Conservation (phyloP, 2,113 vertebrate species). For the Fregetta grallaria region DNA sequence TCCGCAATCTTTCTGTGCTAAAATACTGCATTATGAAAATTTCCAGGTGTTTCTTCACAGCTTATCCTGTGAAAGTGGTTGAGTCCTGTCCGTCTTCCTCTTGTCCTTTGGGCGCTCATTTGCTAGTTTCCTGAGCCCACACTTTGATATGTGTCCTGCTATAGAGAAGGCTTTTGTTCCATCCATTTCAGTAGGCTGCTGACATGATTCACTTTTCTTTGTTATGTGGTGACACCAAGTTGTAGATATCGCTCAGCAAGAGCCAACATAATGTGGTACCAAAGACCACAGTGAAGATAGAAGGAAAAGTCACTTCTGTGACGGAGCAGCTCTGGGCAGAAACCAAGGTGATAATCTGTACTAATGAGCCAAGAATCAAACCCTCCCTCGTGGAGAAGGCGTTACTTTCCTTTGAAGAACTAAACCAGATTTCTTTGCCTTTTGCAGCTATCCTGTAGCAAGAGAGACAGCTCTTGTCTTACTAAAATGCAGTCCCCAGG, state of each 20-base stretch:
- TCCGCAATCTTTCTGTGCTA: neutral
- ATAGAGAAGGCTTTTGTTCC: neutral
- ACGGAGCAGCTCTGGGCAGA: neutral
- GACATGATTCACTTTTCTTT: neutral
- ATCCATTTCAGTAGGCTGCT: neutral
- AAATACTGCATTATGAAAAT: neutral
- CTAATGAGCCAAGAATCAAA: neutral
- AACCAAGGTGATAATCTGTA: neutral
- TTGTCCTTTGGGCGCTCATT: neutral
- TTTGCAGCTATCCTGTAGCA: neutral
- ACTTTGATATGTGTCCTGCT: neutral
- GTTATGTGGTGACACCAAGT: neutral
- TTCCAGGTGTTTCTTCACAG: neutral
- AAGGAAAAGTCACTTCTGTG: neutral
- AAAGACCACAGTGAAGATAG: neutral
- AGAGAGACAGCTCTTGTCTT: neutral
- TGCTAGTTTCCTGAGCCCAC: neutral
- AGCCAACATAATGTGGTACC: neutral
- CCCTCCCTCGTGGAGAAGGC: neutral
- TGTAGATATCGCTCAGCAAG: neutral
- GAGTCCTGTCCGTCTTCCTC: neutral
- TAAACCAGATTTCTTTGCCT: neutral
- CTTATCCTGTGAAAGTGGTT: neutral
- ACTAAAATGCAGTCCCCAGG: neutral
- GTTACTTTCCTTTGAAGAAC: neutral